These are phyloP conservation scores for Toxotes lorentzi DNA, from an alignment of 2,797 vertebrate genomes.

Conservation along the genomic window DNA sequence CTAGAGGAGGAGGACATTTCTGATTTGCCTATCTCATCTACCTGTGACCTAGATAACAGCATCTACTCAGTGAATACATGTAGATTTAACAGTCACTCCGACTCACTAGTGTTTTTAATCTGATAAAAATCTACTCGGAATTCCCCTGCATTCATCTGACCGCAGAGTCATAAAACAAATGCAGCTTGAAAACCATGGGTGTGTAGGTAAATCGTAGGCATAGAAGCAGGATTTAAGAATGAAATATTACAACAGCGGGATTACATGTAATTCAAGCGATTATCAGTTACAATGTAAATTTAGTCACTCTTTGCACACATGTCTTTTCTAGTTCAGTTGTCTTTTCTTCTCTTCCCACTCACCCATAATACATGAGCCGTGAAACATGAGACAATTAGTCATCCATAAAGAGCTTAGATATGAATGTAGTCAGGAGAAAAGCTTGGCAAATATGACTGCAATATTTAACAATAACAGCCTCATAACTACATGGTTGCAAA, in stretches of 20 bases:
- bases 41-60: conserved; percentile 61
- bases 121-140: conserved; percentile 67
- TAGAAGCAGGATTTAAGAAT: conserved; percentile 43
- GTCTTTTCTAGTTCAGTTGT: conserved; percentile 35
- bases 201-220: conserved; percentile 48
- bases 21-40: conserved; percentile 55
- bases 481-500: conserved; percentile 45
- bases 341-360: conserved; percentile 32
- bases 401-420: conserved; percentile 50
- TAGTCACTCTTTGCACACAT: conserved; percentile 22
- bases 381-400: conserved; percentile 60
- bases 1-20: conserved; percentile 43
- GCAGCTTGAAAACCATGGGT: conserved; percentile 44
- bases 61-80: conserved; percentile 42
- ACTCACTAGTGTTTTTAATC: conserved; percentile 54
- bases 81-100: conserved; percentile 39
- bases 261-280: conserved; percentile 50
- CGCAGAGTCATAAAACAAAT: conserved; percentile 56
- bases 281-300: conserved; percentile 38
- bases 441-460: conserved; percentile 43
- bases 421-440: conserved; percentile 47
- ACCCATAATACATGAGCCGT: conserved; percentile 48
- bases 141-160: conserved; percentile 65
- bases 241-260: conserved; percentile 40
- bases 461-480: conserved; percentile 55